Evolutionary conservation across 37 sponge, comb jelly and placozoan species (phyloP).

Genomic region (Diacarnus erythraeanus): DNA sequence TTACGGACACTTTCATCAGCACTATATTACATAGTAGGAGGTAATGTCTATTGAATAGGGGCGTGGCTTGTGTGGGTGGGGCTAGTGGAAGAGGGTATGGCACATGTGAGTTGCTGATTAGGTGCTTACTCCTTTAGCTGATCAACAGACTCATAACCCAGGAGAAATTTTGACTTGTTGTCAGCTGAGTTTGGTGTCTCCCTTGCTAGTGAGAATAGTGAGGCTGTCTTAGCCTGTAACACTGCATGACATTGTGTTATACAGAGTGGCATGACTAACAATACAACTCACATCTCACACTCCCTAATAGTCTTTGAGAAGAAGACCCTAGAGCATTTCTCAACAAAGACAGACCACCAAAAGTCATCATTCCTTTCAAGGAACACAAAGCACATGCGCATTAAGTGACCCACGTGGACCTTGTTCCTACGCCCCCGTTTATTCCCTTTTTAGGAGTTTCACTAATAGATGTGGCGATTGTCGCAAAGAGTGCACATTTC

Average conservation of each 20-base stretch:
- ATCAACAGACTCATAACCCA: conserved; percentile 15
- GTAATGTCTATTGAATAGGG: too few relatives aligned
- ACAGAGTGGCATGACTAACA: too few relatives aligned
- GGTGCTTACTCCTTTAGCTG: conserved; percentile 3
- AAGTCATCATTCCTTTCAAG: background rate
- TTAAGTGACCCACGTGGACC: background rate
- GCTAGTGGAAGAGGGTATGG: background rate
- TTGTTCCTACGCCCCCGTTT: background rate
- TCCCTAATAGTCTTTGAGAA: too few relatives aligned
- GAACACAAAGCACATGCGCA: background rate
- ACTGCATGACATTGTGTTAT: too few relatives aligned
- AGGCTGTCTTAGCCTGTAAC: too few relatives aligned
- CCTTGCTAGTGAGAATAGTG: background rate
- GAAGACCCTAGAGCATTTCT: too few relatives aligned
- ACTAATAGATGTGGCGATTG: background rate
- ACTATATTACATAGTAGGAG: background rate
- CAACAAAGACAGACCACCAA: too few relatives aligned
- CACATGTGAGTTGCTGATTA: background rate
- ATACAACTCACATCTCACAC: too few relatives aligned
- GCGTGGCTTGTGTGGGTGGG: too few relatives aligned
- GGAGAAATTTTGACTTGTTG: background rate
- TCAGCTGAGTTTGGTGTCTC: background rate
- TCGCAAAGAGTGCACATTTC: background rate
- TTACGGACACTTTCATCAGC: conserved; percentile 19
- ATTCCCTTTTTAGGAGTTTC: background rate